phyloP scores from a whole-genome alignment of 2,888 invertebrate genomes.

The Rhagonycha lutea region DNA sequence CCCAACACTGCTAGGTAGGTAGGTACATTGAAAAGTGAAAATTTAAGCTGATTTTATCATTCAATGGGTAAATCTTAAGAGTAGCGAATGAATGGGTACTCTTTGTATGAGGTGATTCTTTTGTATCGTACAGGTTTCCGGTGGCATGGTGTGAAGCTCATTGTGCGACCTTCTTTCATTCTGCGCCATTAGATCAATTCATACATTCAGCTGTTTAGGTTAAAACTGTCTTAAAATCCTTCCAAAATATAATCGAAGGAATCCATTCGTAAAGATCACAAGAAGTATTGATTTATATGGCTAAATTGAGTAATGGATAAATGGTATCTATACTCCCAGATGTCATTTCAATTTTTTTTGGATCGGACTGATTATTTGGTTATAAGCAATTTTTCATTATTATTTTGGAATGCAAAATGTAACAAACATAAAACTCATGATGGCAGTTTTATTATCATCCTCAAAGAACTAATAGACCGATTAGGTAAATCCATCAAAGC shows the following conservation, averaged over 20 bases:
- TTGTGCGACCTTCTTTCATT: conserved; percentile 7
- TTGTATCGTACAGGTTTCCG: background rate
- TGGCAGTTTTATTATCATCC: background rate
- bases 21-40: background rate
- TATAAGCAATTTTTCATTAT: too few species aligned
- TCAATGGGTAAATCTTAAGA: conserved; percentile 21
- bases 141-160: conserved; percentile 14
- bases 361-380: too few species aligned
- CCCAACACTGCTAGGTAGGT: background rate
- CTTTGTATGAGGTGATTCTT: background rate
- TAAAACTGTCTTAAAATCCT: background rate
- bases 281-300: background rate
- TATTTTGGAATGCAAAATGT: too few species aligned
- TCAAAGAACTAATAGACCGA: background rate
- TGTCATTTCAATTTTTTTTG: too few species aligned
- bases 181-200: conserved; percentile 10
- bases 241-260: background rate
- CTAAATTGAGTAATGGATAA: background rate
- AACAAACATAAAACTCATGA: background rate
- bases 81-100: conserved; percentile 19
- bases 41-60: conserved; percentile 20
- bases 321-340: background rate
- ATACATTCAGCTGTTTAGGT: conserved; percentile 2
- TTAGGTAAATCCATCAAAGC: conserved; percentile 12
- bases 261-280: background rate